These are phyloP conservation scores for Limonius californicus DNA, from an alignment of 1,140 invertebrate genomes.

Conservation along the genomic window DNA sequence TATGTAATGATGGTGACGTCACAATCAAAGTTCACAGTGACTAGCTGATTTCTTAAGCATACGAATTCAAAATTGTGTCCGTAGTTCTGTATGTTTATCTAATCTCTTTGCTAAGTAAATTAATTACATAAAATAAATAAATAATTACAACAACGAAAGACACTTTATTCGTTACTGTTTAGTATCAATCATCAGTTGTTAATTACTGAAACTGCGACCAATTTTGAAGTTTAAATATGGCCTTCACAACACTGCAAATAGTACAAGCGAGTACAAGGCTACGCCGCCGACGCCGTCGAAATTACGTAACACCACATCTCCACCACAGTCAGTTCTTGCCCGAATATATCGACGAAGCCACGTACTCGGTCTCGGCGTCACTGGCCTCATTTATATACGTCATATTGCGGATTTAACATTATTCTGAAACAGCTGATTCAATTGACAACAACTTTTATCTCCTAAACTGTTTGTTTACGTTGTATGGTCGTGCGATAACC, in stretches of 20 bases:
- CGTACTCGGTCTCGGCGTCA: slow-evolving; percentile 5
- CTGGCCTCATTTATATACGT: slow-evolving; percentile 2
- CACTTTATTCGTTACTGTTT: too few relatives aligned
- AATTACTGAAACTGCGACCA: too few relatives aligned
- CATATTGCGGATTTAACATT: background rate
- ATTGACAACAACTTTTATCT: background rate
- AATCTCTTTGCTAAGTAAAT: too few relatives aligned
- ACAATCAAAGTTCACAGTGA: too few relatives aligned
- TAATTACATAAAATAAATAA: too few relatives aligned
- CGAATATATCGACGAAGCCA: slow-evolving; percentile 13
- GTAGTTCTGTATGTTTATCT: too few relatives aligned
- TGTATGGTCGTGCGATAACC: background rate
- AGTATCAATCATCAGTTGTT: too few relatives aligned
- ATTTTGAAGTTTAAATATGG: background rate
- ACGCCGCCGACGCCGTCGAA: background rate
- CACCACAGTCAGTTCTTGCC: slow-evolving; percentile 6
- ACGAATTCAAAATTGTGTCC: too few relatives aligned
- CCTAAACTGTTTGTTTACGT: background rate
- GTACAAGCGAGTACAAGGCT: slow-evolving; percentile 4
- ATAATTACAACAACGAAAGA: too few relatives aligned
- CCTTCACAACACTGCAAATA: background rate
- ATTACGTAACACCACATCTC: slow-evolving; percentile 2
- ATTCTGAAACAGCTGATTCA: slow-evolving; percentile 3
- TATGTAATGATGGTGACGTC: too few relatives aligned
- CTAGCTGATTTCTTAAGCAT: too few relatives aligned